These are phyloP conservation scores for Sialia sialis DNA, from an alignment of 2,113 vertebrate species.

Conservation along the genomic window DNA sequence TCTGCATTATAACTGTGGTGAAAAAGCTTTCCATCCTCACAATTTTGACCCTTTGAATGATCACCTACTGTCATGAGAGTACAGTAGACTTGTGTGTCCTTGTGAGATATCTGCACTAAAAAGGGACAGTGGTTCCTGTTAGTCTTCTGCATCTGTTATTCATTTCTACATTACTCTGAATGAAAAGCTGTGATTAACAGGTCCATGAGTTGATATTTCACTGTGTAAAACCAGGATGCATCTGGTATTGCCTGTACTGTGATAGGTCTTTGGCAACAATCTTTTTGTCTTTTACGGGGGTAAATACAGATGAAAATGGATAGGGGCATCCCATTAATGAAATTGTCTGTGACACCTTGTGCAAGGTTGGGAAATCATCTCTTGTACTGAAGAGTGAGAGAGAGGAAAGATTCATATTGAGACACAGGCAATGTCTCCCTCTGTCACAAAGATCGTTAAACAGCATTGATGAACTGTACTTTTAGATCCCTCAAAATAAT, in stretches of 20 bases:
- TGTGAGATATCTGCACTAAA: neutral
- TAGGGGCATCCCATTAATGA: neutral
- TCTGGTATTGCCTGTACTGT: fast-evolving
- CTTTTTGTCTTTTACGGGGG: neutral
- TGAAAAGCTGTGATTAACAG: neutral
- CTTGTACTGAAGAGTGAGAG: neutral
- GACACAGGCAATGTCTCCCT: neutral
- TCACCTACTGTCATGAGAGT: neutral
- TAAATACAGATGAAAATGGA: neutral
- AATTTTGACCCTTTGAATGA: neutral
- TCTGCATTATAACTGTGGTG: neutral
- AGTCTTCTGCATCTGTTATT: neutral
- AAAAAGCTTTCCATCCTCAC: neutral
- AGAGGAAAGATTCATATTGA: neutral
- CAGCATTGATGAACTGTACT: neutral
- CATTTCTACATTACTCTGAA: neutral
- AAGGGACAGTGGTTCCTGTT: neutral
- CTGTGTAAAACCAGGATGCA: neutral
- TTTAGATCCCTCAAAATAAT: neutral
- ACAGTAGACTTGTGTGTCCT: fast-evolving
- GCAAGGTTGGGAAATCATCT: neutral
- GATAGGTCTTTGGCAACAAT: neutral
- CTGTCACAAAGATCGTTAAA: neutral
- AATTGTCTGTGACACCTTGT: neutral
- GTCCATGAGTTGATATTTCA: neutral